A percentile compares a stretch with the other conserved stretches of the same genome.
These are phyloP conservation scores for Ditylenchus weischeri DNA, from an alignment of 2,888 invertebrate species.

Conservation along the genomic window DNA sequence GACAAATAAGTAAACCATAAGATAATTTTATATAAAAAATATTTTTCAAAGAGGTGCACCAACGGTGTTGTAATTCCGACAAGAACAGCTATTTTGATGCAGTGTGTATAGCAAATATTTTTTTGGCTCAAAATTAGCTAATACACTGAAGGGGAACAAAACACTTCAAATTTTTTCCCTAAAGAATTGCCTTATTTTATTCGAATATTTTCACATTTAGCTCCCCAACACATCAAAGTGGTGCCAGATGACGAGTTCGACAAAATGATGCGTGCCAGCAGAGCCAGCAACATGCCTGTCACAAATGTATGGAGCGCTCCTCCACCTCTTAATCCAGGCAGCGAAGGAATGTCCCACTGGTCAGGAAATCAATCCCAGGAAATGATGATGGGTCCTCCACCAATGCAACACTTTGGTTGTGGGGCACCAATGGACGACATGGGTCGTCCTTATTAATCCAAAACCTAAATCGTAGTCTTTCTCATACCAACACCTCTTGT, in stretches of 20 bases:
- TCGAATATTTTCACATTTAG: neutral
- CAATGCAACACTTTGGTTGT: slow-evolving; percentile 3
- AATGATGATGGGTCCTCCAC: slow-evolving; percentile 8
- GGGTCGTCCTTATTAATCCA: slow-evolving; percentile 1
- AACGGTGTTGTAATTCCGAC: too few relatives aligned
- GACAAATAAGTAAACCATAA: too few relatives aligned
- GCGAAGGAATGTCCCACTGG: neutral
- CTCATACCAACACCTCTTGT: too few relatives aligned
- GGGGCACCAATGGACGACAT: neutral
- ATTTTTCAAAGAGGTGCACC: too few relatives aligned
- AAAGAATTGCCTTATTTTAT: too few relatives aligned
- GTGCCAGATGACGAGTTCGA: slow-evolving; percentile 33
- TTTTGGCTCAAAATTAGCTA: too few relatives aligned
- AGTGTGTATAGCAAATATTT: too few relatives aligned
- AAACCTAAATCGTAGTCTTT: too few relatives aligned
- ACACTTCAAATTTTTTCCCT: too few relatives aligned
- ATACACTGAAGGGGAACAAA: too few relatives aligned
- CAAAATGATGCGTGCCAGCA: slow-evolving; percentile 27
- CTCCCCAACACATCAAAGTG: slow-evolving; percentile 25
- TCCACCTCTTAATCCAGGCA: neutral
- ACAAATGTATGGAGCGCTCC: slow-evolving; percentile 5
- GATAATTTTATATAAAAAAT: too few relatives aligned
- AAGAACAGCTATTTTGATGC: too few relatives aligned
- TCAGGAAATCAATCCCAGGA: neutral
- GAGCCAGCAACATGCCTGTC: slow-evolving; percentile 14